Evolutionary conservation across 1,140 invertebrate species (phyloP), one percentile per base, ranked within the genome.

Genomic region (Hylaeus anthracinus): DNA sequence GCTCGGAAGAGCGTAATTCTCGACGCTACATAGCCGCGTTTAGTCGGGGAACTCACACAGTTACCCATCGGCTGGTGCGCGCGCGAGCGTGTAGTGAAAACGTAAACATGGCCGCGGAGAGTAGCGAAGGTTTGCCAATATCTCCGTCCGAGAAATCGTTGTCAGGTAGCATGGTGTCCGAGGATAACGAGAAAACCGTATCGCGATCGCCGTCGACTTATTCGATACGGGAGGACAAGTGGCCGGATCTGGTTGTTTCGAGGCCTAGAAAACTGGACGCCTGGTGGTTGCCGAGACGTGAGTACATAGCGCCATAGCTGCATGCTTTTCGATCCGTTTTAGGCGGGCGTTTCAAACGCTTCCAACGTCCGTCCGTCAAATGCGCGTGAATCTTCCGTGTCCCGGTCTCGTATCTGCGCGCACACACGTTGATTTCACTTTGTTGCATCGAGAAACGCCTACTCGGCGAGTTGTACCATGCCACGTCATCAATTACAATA

Each of bases 171-270:
- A 89, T 91, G 77, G 75, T 90, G 63, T 92, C 92, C 15, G 91
- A 93, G 26, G 90, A 92, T 71, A 94, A 94, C 79, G 93, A 93
- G 58, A 94, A 92, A 89, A 92, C 88, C 88, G 93, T 93, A 51
- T 94, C 94, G 14, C 92, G 94, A 79, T 94, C 94, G 58, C 93
- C 94, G 26, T 94, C 94, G 43, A 88, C 90, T 76, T 94, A 94
- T 70, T 95, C 94, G 3, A 91, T 94, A 45, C 90, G 91, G 74
- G 94, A 95, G 70, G 94, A 94, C 79, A 94, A 94, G 76, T 95
- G 94, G 94, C 93, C 94, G 5, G 91, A 93, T 81, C 85, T 95
- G 53, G 90, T 95, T 39, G 92, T 95, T 10, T 94, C 94, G 5
- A 90, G 92, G 82, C 92, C 94, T 12, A 90, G 91, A 80, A 92